Base-by-base conservation (phyloP, 53 echinoderm and acorn worm species). In the Apostichopus leukothele region DNA sequence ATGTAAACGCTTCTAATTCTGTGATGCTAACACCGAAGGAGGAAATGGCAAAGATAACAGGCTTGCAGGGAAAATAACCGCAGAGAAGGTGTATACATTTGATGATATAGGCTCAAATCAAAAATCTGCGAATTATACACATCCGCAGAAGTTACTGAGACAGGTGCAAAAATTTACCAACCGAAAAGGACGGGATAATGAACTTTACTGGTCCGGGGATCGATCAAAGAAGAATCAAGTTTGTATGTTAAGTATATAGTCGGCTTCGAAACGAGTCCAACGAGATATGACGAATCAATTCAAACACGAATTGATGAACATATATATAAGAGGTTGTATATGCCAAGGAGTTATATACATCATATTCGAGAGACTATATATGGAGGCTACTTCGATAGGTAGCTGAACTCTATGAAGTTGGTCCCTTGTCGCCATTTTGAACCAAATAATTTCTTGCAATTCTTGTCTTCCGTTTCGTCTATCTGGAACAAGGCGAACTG, bases 31-130 rank as follows among this genome's bases (percentile, higher is more conserved):
- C 54, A 68, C 68, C 68, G 80, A 80, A 55, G 39, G 59, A 80
- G 80, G 80, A 80, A 80, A 80, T 80, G 54, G 80, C 80, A 80
- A 80, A 53, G 80, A 80, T 55, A 80, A 80, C 80, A 80, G 59
- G 80, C 80, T 80, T 20, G 80, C 54, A 80, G 80, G 80, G 22
- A 59, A 80, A 80, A 68, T 68, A 11, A 80, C 80, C 80, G 59
- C 80, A 54, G 54, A 80, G 54, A 80, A 80, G 80, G 59, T 55
- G 59, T 80, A 80, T 25, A 59, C 25, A 59, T 80, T 80, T 80
- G 80, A 80, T 80, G 80, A 80, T 80, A 80, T 59, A 80, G 68
- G 68, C 68, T 68, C 68, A 68, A 68, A 68, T 68, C 68, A 68
- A 68, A 68, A 68, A 68, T 68, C 68, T 19, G 68, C 18, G 68